Percentiles rank a stretch among this genome's conserved stretches.
These are phyloP conservation scores for Siphamia tubifer DNA, from an alignment of 2,113 vertebrate species.

Conservation along the genomic window DNA sequence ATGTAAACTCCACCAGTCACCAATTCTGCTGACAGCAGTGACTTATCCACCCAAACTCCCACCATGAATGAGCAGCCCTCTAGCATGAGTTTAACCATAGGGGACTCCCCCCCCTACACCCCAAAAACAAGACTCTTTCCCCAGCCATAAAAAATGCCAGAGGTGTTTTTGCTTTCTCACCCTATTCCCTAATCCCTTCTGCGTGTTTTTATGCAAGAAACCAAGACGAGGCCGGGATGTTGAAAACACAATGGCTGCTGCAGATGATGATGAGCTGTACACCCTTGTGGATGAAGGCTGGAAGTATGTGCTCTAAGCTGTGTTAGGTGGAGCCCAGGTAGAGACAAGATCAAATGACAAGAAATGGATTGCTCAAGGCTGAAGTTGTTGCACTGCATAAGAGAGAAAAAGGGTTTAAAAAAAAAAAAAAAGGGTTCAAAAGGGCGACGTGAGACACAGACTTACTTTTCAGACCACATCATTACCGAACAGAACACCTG, in stretches of 20 bases:
- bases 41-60: slow-evolving; percentile 61
- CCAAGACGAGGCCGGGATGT: slow-evolving; percentile 25
- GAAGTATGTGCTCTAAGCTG: slow-evolving; percentile 64
- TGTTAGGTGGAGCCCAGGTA: slow-evolving; percentile 49
- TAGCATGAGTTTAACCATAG: slow-evolving; percentile 57
- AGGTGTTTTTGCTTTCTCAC: slow-evolving; percentile 60
- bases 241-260: slow-evolving; percentile 60
- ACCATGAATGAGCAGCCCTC: slow-evolving; percentile 58
- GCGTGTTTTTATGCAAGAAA: slow-evolving; percentile 57
- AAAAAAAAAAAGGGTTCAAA: slow-evolving; percentile 53
- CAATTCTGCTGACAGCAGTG: slow-evolving; percentile 69
- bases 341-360: slow-evolving; percentile 69
- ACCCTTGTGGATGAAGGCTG: slow-evolving; percentile 58
- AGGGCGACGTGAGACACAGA: slow-evolving; percentile 52
- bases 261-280: slow-evolving; percentile 57
- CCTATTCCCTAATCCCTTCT: slow-evolving; percentile 36
- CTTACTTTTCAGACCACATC: slow-evolving; percentile 44
- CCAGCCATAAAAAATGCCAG: slow-evolving; percentile 63
- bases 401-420: slow-evolving; percentile 58
- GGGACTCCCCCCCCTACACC: slow-evolving; percentile 41
- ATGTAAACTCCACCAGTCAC: slow-evolving; percentile 53
- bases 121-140: slow-evolving; percentile 54
- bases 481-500: slow-evolving; percentile 57
- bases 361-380: slow-evolving; percentile 68
- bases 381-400: slow-evolving; percentile 44